A percentile compares a stretch with the other conserved stretches of the same genome.
Conservation (phyloP, 1,140 invertebrate species). For the Lordiphosa mommai region DNA sequence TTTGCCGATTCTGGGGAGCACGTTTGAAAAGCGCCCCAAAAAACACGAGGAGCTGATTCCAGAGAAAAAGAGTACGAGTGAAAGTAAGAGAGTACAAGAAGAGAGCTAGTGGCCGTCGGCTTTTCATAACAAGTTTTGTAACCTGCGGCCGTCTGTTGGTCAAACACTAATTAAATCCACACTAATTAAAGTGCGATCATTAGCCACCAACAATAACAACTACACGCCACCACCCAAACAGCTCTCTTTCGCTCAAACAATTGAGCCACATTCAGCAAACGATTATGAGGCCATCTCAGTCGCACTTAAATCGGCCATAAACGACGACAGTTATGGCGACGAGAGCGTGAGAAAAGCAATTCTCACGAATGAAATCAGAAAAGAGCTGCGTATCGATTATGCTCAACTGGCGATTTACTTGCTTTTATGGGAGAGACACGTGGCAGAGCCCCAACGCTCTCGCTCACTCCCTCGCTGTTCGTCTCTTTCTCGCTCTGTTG, state of each 20-base stretch:
- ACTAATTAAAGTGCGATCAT: constrained; percentile 50
- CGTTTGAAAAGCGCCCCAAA: constrained; percentile 29
- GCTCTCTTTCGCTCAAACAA: constrained; percentile 45
- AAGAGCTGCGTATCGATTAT: constrained; percentile 72
- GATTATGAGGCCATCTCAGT: constrained; percentile 79
- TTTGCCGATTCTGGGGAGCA: constrained; percentile 2
- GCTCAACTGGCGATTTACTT: constrained; percentile 71
- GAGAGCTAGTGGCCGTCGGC: constrained; percentile 1
- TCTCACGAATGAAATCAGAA: constrained; percentile 66
- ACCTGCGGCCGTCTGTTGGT: constrained; percentile 13
- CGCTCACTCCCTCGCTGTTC: constrained; percentile 10
- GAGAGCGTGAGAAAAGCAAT: constrained; percentile 75
- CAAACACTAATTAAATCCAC: constrained; percentile 62
- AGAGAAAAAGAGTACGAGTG: constrained; percentile 23
- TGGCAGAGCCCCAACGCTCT: constrained; percentile 21
- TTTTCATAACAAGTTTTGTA: constrained; percentile 9
- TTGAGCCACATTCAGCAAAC: constrained; percentile 76
- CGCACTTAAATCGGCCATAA: constrained; percentile 79
- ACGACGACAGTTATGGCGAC: constrained; percentile 74
- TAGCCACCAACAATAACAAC: constrained; percentile 5
- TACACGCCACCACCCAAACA: constrained; percentile 14
- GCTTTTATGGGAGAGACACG: constrained; percentile 71
- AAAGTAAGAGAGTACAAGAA: constrained; percentile 4
- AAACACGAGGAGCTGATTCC: constrained; percentile 17
- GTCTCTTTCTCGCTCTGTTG: constrained; percentile 11